These are phyloP conservation scores for Limulus polyphemus DNA, from an alignment of 2,888 invertebrate genomes.

Conservation along the genomic window DNA sequence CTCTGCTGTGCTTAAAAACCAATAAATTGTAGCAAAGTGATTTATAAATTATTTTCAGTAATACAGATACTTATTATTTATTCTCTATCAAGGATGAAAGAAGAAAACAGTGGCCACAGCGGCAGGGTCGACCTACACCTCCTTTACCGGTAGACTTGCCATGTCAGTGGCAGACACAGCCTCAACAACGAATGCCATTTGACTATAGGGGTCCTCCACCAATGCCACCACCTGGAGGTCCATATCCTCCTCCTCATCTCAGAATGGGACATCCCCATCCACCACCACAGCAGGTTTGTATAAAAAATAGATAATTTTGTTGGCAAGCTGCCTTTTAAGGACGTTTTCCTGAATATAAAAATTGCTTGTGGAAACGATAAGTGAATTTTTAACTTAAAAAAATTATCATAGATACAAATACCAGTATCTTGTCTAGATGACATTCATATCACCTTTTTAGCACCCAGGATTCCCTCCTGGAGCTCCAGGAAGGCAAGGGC, in stretches of 20 bases:
- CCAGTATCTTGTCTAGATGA: not conserved
- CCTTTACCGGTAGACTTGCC: conserved; percentile 16
- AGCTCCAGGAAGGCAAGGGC: conserved; percentile 14
- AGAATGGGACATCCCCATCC: conserved; percentile 29
- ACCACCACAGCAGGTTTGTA: conserved; percentile 25
- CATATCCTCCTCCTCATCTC: conserved; percentile 30
- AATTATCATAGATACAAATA: too few species aligned
- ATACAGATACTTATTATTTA: too few species aligned
- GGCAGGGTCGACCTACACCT: conserved; percentile 15
- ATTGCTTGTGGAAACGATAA: too few species aligned
- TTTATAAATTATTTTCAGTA: too few species aligned
- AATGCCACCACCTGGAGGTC: conserved; percentile 29
- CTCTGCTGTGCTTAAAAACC: too few species aligned
- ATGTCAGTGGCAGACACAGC: conserved; percentile 21
- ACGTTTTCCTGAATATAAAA: too few species aligned
- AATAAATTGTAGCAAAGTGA: too few species aligned
- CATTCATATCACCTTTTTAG: conserved; percentile 5
- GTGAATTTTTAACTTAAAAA: too few species aligned
- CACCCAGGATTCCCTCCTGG: conserved; percentile 18
- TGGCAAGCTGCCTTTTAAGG: too few species aligned
- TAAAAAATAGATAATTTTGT: not conserved
- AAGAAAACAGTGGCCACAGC: conserved; percentile 22
- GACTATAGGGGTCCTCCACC: conserved; percentile 26
- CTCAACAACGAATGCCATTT: conserved; percentile 25
- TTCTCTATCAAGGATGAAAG: conserved; percentile 13